phyloP scores from a whole-genome alignment of 2,888 invertebrate species.

The Gisinianus flammeolus region DNA sequence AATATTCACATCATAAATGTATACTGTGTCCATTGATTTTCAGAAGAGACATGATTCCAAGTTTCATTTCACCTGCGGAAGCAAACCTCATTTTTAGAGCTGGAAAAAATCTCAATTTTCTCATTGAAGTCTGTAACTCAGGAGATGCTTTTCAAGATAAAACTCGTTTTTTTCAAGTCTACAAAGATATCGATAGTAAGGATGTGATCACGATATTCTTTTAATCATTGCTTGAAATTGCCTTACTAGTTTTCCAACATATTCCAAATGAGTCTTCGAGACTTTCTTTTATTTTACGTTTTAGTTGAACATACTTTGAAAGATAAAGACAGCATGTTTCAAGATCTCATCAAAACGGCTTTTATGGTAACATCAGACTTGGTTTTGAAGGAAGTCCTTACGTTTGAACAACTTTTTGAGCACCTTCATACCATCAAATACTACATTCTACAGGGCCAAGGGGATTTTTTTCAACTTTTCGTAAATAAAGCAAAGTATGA shows the following conservation, averaged over 20 bases:
- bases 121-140: conserved; percentile 21
- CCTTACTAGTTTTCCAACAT: background rate
- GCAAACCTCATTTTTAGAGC: conserved; percentile 34
- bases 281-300: conserved; percentile 20
- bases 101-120: conserved; percentile 39
- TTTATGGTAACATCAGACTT: conserved; percentile 36
- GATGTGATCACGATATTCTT: background rate
- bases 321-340: conserved; percentile 20
- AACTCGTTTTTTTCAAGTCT: conserved; percentile 19
- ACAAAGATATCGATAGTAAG: conserved; percentile 30
- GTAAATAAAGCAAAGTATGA: conserved; percentile 20
- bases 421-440: conserved; percentile 29
- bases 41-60: conserved; percentile 28
- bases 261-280: conserved; percentile 2
- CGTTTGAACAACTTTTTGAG: conserved; percentile 29
- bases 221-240: background rate
- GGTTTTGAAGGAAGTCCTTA: conserved; percentile 36
- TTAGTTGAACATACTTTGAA: conserved; percentile 26
- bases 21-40: background rate
- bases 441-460: conserved; percentile 36
- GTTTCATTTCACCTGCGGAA: conserved; percentile 24
- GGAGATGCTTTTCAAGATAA: conserved; percentile 4
- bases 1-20: background rate
- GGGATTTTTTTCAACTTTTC: conserved; percentile 39
- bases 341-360: conserved; percentile 24